phyloP scores from a whole-genome alignment of 2,113 vertebrate genomes.

The Asarcornis scutulata region DNA sequence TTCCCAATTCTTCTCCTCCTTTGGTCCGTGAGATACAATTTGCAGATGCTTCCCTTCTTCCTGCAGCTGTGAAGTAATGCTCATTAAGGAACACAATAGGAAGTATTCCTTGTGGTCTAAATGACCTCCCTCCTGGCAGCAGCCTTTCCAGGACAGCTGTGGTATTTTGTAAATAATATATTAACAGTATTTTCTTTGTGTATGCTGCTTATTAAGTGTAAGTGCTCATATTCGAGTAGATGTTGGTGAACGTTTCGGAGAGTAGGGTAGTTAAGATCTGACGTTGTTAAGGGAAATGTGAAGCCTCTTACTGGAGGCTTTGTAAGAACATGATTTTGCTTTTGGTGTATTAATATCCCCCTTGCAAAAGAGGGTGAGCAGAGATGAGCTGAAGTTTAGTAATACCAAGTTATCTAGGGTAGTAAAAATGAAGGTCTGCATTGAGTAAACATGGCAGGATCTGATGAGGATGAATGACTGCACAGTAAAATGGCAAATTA shows the following conservation, averaged over 20 bases:
- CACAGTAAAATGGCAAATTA: neutral
- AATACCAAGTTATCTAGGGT: neutral
- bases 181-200: neutral
- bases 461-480: neutral
- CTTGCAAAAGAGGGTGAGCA: neutral
- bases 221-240: neutral
- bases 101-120: slow-evolving; percentile 6
- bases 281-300: neutral
- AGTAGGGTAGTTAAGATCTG: neutral
- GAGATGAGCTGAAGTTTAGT: neutral
- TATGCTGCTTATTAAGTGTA: neutral
- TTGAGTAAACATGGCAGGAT: neutral
- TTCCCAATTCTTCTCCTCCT: neutral
- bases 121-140: neutral
- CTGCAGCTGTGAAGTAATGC: slow-evolving; percentile 24
- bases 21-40: neutral
- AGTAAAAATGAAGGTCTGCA: neutral
- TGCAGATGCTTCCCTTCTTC: slow-evolving; percentile 30
- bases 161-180: neutral
- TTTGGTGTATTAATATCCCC: neutral
- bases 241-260: neutral
- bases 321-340: neutral
- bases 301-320: neutral
- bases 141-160: neutral
- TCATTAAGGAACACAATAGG: slow-evolving; percentile 40